Percentiles rank a stretch among this genome's conserved stretches.
phyloP scores from a whole-genome alignment of 64 coral and sea anemone species.

The Pocillopora verrucosa region DNA sequence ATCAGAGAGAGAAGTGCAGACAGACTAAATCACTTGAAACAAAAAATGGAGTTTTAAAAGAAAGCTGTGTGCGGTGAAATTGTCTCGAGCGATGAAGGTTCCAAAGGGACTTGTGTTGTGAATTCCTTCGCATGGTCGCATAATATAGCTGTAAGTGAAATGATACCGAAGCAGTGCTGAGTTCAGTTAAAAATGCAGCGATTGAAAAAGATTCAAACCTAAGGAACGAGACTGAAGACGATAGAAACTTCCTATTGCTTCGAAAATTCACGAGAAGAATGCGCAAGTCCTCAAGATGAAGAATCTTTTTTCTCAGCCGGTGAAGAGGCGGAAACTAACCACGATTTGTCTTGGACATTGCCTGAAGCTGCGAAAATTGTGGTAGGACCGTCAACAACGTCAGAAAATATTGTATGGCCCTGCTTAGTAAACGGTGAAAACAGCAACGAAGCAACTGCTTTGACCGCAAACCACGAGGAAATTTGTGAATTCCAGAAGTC shows the following conservation, averaged over 20 bases:
- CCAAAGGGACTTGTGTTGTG: neutral
- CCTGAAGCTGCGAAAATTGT: neutral
- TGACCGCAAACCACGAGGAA: neutral
- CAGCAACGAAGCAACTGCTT: neutral
- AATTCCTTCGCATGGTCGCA: neutral
- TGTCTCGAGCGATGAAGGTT: too few species aligned
- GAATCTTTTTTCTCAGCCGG: conserved; percentile 33
- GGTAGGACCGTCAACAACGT: neutral
- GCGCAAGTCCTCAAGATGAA: conserved; percentile 32
- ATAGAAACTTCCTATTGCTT: neutral
- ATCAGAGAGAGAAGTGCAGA: neutral
- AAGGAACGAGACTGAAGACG: neutral
- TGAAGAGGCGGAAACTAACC: conserved; percentile 1
- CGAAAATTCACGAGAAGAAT: conserved; percentile 2
- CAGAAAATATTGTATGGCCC: neutral
- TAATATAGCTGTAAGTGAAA: neutral
- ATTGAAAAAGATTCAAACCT: neutral
- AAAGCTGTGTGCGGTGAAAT: neutral
- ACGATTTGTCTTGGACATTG: neutral
- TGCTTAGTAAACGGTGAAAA: neutral
- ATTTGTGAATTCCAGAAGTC: neutral
- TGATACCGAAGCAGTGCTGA: neutral
- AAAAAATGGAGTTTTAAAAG: conserved; percentile 2
- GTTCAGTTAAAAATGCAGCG: neutral
- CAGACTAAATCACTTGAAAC: neutral